Base-by-base conservation (phyloP, 2,797 vertebrate species). In the Micropoecilia bifurca region DNA sequence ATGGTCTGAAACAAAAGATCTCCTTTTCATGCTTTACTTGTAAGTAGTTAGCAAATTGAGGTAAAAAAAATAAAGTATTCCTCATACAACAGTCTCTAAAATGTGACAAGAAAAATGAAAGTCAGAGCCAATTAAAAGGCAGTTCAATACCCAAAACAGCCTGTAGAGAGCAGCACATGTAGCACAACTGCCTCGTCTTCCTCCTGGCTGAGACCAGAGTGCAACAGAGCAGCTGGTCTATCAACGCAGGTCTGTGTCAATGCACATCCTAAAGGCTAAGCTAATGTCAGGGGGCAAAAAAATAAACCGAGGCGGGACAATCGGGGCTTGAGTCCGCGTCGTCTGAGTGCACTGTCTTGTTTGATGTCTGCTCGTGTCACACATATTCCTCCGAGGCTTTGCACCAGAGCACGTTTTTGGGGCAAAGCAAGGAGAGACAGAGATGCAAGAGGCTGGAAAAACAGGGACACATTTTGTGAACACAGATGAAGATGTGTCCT, bases 151-250 rank as follows among this genome's bases (percentile, higher is more conserved):
- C 77, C 73, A 77, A 83, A 87, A 9, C 53, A 6, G 78, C 92
- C 94, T 92, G 90, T 92, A 93, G 94, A 87, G 91, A 90, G 92
- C 93, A 93, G 83, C 80, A 76, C 75, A 85, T 71, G 53, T 53
- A 47, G 22, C 1, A 10, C 80, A 18, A 18, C 76, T 71, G 80
- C 74, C 41, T 82, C 75, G 81, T 79, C 50, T 50, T n/a, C 76
- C 66, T 46, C 71, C 78, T 79, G 53, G 83, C 47, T 82, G 71
- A 78, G 84, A 88, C 45, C 79, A 72, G 61, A 80, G 79, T 72
- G 87, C 80, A 84, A 83, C 75, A 80, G 69, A 89, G 81, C 79
- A 63, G 79, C 87, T 83, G 75, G 77, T 25, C 79, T 78, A 85
- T 43, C 77, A 78, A 87, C 36, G 77, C 72, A 75, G 75, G 74